Percentiles rank a stretch among this genome's conserved stretches.
Evolutionary conservation across 1,140 invertebrate genomes (phyloP).

Genomic region (Ceratoteleas bidentatus): DNA sequence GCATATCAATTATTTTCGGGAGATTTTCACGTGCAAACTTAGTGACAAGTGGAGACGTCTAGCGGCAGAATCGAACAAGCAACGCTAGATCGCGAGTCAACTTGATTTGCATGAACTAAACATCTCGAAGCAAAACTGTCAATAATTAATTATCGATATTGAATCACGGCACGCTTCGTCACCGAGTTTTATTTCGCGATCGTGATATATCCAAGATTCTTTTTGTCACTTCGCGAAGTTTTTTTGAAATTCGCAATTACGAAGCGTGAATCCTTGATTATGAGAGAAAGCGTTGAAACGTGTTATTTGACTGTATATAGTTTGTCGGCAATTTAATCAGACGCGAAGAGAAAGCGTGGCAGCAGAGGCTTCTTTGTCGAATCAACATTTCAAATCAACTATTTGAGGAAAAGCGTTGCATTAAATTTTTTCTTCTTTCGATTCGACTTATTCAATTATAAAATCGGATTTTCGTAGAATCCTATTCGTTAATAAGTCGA

Average conservation of each 20-base stretch:
- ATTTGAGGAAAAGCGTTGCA: not conserved
- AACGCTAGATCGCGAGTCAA: not conserved
- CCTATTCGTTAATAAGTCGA: constrained; percentile 20
- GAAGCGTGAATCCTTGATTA: not conserved
- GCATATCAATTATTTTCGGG: constrained; percentile 60
- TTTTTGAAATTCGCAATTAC: not conserved
- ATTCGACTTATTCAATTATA: constrained; percentile 12
- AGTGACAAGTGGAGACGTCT: not conserved
- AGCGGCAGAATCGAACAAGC: constrained; percentile 1
- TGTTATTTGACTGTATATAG: not conserved
- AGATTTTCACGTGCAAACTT: constrained; percentile 41
- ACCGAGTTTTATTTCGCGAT: too few relatives aligned
- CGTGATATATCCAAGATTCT: too few relatives aligned
- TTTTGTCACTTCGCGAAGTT: not conserved
- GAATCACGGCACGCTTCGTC: too few relatives aligned
- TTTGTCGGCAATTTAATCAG: not conserved
- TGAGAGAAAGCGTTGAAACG: not conserved
- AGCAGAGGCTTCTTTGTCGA: not conserved
- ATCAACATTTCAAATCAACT: constrained; percentile 10
- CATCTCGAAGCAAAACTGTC: too few relatives aligned
- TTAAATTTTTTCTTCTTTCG: constrained; percentile 14
- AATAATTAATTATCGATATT: too few relatives aligned
- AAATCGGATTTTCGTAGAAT: constrained; percentile 5
- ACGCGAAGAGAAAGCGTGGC: not conserved
- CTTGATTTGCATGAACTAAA: not conserved